These are phyloP conservation scores for Tadarida brasiliensis DNA, from an alignment of 2,797 vertebrate species.

Conservation along the genomic window DNA sequence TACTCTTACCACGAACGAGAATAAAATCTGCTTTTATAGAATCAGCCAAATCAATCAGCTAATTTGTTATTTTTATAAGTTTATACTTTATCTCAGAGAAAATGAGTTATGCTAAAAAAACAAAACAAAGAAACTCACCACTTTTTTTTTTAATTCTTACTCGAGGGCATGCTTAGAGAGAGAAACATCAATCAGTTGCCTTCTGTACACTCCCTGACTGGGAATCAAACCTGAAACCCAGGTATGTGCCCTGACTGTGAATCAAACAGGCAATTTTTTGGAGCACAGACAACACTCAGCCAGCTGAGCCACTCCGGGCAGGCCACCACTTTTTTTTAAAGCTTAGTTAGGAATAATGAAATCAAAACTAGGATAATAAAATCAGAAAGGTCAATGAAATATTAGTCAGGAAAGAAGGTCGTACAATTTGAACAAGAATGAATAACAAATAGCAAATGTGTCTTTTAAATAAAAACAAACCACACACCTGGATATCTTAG, in stretches of 20 bases:
- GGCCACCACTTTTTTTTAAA: conserved; percentile 13
- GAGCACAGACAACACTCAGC: neutral
- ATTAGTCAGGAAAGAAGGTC: neutral
- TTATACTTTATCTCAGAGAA: conserved; percentile 1
- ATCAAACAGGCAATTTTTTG: neutral
- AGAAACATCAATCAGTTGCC: neutral
- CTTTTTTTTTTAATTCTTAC: neutral
- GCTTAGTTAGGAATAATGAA: conserved; percentile 45
- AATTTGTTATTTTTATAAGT: neutral
- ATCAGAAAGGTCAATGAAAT: neutral
- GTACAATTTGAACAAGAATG: conserved; percentile 37
- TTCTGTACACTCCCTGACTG: neutral
- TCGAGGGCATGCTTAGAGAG: too few relatives aligned
- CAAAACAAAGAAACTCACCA: neutral
- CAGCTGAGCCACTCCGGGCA: neutral
- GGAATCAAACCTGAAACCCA: neutral
- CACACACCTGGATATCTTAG: neutral
- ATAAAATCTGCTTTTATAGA: conserved; percentile 52
- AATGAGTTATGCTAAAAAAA: conserved; percentile 11
- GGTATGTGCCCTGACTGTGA: neutral
- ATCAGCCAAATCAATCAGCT: neutral
- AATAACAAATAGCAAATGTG: conserved; percentile 22
- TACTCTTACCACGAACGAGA: neutral
- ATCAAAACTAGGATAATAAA: conserved; percentile 21
- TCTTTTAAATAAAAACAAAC: conserved; percentile 52